phyloP scores from a whole-genome alignment of 2,888 invertebrate genomes.

The Meandrusa payeni region DNA sequence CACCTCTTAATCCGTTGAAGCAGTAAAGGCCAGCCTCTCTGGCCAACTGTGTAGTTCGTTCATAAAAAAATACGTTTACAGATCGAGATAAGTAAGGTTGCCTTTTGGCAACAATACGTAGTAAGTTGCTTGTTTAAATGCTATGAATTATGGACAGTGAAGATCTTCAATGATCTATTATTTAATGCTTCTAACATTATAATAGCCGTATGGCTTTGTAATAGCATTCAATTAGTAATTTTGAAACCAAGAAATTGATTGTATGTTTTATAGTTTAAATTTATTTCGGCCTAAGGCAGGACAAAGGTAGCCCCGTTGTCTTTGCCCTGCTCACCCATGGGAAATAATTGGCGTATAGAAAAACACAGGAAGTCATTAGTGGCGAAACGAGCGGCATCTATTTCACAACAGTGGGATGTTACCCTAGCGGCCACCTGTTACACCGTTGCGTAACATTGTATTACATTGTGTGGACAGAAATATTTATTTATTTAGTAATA shows the following conservation, averaged over 20 bases:
- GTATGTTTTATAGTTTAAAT: constrained; percentile 9
- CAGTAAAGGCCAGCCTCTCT: too few relatives aligned
- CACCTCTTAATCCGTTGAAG: too few relatives aligned
- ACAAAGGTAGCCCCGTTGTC: constrained; percentile 39
- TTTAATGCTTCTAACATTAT: background rate
- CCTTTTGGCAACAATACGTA: too few relatives aligned
- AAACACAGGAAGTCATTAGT: constrained; percentile 78
- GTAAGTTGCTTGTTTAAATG: too few relatives aligned
- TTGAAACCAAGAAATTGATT: constrained; percentile 6
- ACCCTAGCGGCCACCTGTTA: constrained; percentile 38
- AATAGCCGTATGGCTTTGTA: background rate
- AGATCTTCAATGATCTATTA: background rate
- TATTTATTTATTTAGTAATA: too few relatives aligned
- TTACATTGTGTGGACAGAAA: too few relatives aligned
- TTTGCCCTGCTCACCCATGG: constrained; percentile 62
- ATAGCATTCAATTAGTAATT: constrained; percentile 6
- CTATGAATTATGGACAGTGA: background rate
- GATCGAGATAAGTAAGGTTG: too few relatives aligned
- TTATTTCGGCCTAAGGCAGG: constrained; percentile 11
- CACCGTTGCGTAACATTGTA: constrained; percentile 41
- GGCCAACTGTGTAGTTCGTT: too few relatives aligned
- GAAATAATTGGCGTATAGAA: constrained; percentile 74
- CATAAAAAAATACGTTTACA: too few relatives aligned
- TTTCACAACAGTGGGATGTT: constrained; percentile 55
- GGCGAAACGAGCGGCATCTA: constrained; percentile 68